Evolutionary conservation across 2,113 vertebrate genomes (phyloP), one percentile per base, ranked within the genome.

Genomic region (Leucopternis melanops): DNA sequence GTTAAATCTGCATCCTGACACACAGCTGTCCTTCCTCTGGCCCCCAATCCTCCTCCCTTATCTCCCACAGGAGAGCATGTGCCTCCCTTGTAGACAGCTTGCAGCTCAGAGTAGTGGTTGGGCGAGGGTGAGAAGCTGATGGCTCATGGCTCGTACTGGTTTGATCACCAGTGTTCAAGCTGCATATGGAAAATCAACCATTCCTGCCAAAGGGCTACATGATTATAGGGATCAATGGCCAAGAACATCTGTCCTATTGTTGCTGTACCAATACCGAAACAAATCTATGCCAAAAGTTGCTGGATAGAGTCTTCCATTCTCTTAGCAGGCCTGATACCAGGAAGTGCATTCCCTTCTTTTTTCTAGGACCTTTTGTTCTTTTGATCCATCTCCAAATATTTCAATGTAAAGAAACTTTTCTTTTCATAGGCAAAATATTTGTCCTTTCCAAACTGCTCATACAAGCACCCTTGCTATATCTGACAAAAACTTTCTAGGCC

Each of bases 201-300:
- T 20, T 31, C 61, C 65, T 74, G 54, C 49, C 54, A 40, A 19
- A 62, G 47, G 54, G 29, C 38, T 74, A 81, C 14, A 23, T 66
- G 38, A 80, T 91, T 95, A 67, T 32, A 88, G 71, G 66, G 69
- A 88, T 63, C 54, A 92, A 13, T 85, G 32, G 13, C 40, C 66
- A 96, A 82, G 71, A 96, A 69, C 78, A 72, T 93, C 54, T 94
- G 38, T 89, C 59, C 57, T 91, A 16, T 71, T 87, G 29, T 71
- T 55, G 5, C 72, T 63, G 4, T 85, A 59, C 29, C 29, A 74
- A 38, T 25, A 84, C 40, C 0, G 0, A 95, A 92, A 82, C 7
- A 86, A 78, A 81, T 61, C 23, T 40, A 18, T 82, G 29, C 10
- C 34, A 88, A 70, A 91, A 91, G 5, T 40, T 90, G 13, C 27